Percentiles rank a stretch among this genome's conserved stretches.
phyloP scores from a whole-genome alignment of 2,888 invertebrate species.

The Latrodectus hesperus region DNA sequence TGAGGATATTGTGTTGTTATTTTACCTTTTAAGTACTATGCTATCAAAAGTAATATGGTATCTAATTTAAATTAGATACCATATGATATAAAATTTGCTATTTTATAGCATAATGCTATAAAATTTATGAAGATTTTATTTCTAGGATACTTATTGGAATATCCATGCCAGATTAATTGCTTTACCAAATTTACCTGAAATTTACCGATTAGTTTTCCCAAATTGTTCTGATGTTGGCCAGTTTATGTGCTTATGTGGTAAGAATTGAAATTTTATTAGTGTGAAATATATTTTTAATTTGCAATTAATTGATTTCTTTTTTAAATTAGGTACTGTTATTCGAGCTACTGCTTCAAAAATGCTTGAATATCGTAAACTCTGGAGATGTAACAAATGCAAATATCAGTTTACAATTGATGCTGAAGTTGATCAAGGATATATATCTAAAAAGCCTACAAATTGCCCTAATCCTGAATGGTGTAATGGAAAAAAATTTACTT shows the following conservation, averaged over 20 bases:
- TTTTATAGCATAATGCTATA: neutral
- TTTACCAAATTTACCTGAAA: constrained; percentile 82
- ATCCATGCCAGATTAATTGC: constrained; percentile 81
- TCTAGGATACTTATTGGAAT: constrained; percentile 79
- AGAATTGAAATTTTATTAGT: neutral
- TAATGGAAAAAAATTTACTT: constrained; percentile 78
- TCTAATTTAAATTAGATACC: too few species aligned
- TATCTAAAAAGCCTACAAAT: constrained; percentile 77
- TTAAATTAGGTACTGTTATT: constrained; percentile 82
- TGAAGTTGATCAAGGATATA: constrained; percentile 82
- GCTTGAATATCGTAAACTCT: constrained; percentile 84
- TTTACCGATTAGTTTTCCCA: constrained; percentile 81
- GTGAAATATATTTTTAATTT: neutral
- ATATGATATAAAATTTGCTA: too few species aligned
- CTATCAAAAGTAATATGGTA: too few species aligned
- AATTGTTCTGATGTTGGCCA: constrained; percentile 82
- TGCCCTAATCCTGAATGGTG: constrained; percentile 80
- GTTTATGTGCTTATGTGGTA: constrained; percentile 81
- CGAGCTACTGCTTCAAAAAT: constrained; percentile 84
- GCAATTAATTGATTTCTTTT: neutral
- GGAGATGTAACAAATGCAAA: constrained; percentile 86
- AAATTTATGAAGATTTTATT: neutral
- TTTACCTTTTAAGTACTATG: too few species aligned
- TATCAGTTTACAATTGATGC: constrained; percentile 80
- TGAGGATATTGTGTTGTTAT: too few species aligned